Conservation (phyloP, 2,797 vertebrate species). For the Hemitrygon akajei region DNA sequence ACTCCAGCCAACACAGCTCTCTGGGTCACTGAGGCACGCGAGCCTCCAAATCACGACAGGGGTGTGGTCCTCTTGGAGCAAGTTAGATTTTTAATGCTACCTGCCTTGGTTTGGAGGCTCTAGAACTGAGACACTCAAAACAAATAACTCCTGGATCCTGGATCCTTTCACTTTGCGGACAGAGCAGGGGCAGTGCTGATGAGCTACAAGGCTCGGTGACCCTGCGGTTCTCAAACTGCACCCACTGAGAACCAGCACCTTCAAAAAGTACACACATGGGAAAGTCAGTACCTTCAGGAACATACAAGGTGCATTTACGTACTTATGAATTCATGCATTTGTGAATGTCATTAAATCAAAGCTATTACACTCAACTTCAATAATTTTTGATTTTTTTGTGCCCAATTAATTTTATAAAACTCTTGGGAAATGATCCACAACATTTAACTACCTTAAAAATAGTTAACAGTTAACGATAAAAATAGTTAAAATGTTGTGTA, state of each 20-base stretch:
- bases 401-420: too few species aligned
- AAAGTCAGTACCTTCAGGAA: not conserved
- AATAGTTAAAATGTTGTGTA: not conserved
- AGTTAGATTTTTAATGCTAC: not conserved
- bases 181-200: not conserved
- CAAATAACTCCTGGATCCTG: not conserved
- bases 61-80: too few species aligned
- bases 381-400: too few species aligned
- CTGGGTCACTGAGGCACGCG: too few species aligned
- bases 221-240: not conserved
- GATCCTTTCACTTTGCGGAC: not conserved
- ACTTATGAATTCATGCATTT: too few species aligned
- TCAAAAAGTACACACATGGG: not conserved
- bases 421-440: too few species aligned
- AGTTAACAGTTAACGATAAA: too few species aligned
- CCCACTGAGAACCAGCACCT: not conserved
- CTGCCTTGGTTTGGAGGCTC: not conserved
- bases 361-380: too few species aligned
- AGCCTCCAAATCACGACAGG: too few species aligned
- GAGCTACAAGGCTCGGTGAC: not conserved
- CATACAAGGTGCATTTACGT: not conserved
- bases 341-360: too few species aligned
- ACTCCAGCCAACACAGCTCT: too few species aligned
- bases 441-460: too few species aligned
- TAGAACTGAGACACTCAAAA: not conserved